Percentiles rank a stretch among this genome's conserved stretches.
Evolutionary conservation across 2,888 invertebrate species (phyloP).

Genomic region (Carabus problematicus): DNA sequence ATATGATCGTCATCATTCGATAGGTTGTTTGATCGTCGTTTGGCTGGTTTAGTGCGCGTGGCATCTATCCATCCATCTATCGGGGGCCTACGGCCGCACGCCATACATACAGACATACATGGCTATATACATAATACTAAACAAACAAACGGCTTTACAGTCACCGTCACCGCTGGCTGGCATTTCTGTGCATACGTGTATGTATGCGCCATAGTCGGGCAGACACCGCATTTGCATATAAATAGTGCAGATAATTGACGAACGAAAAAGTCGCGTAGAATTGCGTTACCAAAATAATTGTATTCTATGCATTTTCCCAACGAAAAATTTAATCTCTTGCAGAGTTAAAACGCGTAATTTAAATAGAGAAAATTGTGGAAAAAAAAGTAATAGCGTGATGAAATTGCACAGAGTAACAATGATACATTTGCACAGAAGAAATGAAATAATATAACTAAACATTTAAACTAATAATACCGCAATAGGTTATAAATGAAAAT

Average conservation of each 20-base stretch:
- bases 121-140: neutral
- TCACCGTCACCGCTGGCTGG: neutral
- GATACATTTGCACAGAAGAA: too few species aligned
- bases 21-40: neutral
- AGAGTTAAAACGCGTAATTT: too few species aligned
- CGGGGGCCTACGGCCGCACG: neutral
- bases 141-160: neutral
- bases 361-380: too few species aligned
- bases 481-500: too few species aligned
- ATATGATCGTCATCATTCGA: slow-evolving; percentile 27
- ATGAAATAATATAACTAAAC: too few species aligned
- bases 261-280: neutral
- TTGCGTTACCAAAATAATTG: slow-evolving; percentile 9
- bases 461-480: too few species aligned
- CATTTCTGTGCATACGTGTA: neutral
- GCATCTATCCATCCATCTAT: neutral
- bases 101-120: neutral
- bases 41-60: too few species aligned
- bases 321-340: too few species aligned
- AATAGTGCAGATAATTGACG: slow-evolving; percentile 22
- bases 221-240: slow-evolving; percentile 35
- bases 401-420: too few species aligned
- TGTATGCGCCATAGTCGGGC: neutral
- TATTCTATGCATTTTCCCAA: neutral
- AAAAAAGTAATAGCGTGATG: too few species aligned